Evolutionary conservation across 1,140 invertebrate species (phyloP), one percentile per base, ranked within the genome.

Genomic region (Nautilus pompilius): DNA sequence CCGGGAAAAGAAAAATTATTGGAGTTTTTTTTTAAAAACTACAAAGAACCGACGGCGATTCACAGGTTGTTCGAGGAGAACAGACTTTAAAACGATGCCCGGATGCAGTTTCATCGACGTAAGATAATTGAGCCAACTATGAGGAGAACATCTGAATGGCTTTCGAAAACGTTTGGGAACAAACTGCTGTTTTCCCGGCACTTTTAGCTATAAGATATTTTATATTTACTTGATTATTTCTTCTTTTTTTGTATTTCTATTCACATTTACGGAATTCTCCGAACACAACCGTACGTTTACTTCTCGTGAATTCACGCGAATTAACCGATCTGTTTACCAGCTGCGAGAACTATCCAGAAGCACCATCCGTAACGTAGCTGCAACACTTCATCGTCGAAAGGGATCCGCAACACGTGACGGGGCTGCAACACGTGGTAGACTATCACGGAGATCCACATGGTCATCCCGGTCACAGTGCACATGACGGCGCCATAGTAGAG

Each of bases 341-440:
- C 45, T 0, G 61, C 61, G 6, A 76, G 36, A 8, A 64, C 58
- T 5, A 74, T 49, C 74, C 74, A 79, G 63, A 75, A 79, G 48
- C 71, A 74, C 63, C 73, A 75, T 8, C 72, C 75, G 56, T 77
- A 79, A 24, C 54, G 36, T 0, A 72, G 59, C 4, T 46, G 59
- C 4, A 79, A 63, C 3, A 66, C 54, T 1, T 34, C 51, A n/a
- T 75, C 69, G 4, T 64, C 66, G 45, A 73, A 74, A 6, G 68
- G 54, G 10, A 79, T 69, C 20, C 29, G 22, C 13, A 79, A 51
- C 1, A 64, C 34, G 28, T 64, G 46, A 5, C 28, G 34, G 3
- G 70, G 70, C 58, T 73, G 71, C 20, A 72, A 62, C 20, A 66
- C 56, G 62, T 75, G 71, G 61, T 75, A 79, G 10, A 71, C 58